A percentile compares a stretch with the other conserved stretches of the same genome.
Evolutionary conservation across 1,140 invertebrate genomes (phyloP).

Genomic region (Doryteuthis pealeii): DNA sequence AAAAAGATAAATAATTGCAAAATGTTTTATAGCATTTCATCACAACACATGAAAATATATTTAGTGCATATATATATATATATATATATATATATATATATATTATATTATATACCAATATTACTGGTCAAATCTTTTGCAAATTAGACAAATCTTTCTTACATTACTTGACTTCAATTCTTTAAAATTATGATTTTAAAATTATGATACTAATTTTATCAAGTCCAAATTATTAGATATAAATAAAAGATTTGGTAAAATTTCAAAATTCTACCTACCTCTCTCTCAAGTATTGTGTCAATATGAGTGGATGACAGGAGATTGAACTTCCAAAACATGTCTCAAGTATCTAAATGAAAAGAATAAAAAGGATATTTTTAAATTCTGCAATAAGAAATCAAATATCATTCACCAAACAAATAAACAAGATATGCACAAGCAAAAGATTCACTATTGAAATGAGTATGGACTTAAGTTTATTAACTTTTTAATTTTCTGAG

Average conservation of each 20-base stretch:
- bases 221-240: not conserved
- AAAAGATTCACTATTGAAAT: too few relatives aligned
- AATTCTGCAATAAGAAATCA: too few relatives aligned
- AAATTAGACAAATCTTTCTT: too few relatives aligned
- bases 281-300: slow-evolving; percentile 74
- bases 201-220: not conserved
- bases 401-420: too few relatives aligned
- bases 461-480: too few relatives aligned
- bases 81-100: not conserved
- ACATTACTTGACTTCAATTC: not conserved
- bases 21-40: slow-evolving; percentile 21
- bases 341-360: slow-evolving; percentile 25
- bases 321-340: slow-evolving; percentile 82
- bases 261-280: slow-evolving; percentile 64
- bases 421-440: too few relatives aligned
- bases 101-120: not conserved
- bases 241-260: slow-evolving; percentile 10
- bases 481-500: too few relatives aligned
- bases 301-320: slow-evolving; percentile 72
- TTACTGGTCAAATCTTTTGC: not conserved
- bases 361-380: slow-evolving; percentile 4
- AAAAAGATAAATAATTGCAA: slow-evolving; percentile 23
- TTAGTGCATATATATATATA: too few relatives aligned
- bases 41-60: slow-evolving; percentile 26
- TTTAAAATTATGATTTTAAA: not conserved